These are phyloP conservation scores for Xestia rhomboidea DNA, from an alignment of 2,888 invertebrate genomes.

Conservation along the genomic window DNA sequence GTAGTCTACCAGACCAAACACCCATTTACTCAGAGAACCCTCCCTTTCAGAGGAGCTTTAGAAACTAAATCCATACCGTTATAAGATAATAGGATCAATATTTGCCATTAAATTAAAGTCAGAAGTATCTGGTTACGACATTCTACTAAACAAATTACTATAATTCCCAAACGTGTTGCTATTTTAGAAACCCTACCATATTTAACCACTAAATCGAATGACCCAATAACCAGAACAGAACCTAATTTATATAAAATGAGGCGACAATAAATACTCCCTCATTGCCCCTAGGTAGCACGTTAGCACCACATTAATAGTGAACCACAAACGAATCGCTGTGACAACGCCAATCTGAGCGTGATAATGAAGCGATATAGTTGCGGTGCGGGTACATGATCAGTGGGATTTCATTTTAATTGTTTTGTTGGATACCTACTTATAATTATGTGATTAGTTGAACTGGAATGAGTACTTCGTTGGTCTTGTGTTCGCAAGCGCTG, in stretches of 20 bases:
- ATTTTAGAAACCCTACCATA: background rate
- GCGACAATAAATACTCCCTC: constrained; percentile 21
- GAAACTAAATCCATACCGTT: background rate
- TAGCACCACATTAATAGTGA: constrained; percentile 39
- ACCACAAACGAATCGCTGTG: constrained; percentile 50
- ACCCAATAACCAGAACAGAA: constrained; percentile 2
- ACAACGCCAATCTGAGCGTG: constrained; percentile 36
- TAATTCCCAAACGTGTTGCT: background rate
- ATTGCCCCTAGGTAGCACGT: constrained; percentile 12
- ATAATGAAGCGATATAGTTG: constrained; percentile 31
- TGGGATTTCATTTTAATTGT: constrained; percentile 20
- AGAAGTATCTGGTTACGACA: background rate
- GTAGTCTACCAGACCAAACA: background rate
- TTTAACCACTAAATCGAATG: constrained; percentile 4
- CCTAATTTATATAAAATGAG: constrained; percentile 33
- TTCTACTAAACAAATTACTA: background rate
- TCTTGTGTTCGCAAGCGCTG: too few species aligned
- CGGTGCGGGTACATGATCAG: background rate
- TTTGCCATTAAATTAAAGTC: background rate
- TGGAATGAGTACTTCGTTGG: background rate
- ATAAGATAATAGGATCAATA: background rate
- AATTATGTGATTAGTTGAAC: background rate
- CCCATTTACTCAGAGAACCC: background rate
- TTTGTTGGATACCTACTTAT: background rate
- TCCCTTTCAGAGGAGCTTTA: background rate